These are phyloP conservation scores for Leucozona laternaria DNA, from an alignment of 2,888 invertebrate species.

Conservation along the genomic window DNA sequence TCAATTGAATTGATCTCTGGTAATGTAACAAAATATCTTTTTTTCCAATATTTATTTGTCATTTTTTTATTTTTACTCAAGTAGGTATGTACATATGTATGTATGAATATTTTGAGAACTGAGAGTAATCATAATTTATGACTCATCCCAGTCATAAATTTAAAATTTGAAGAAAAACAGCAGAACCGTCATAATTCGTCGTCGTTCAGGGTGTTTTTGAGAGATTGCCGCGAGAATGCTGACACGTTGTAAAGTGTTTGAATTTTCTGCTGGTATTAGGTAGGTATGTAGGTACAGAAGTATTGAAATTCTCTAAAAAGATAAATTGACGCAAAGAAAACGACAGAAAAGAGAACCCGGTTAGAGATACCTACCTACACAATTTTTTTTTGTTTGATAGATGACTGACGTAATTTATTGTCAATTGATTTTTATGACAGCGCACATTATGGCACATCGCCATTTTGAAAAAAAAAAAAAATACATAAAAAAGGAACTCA, in stretches of 20 bases:
- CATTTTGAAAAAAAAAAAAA: constrained; percentile 53
- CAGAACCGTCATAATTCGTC: constrained; percentile 55
- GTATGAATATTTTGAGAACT: constrained; percentile 21
- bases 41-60: constrained; percentile 31
- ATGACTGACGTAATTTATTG: constrained; percentile 74
- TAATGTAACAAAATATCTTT: constrained; percentile 49
- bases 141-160: constrained; percentile 68
- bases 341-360: not conserved
- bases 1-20: constrained; percentile 73
- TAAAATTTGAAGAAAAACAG: constrained; percentile 58
- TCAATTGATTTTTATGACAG: constrained; percentile 74
- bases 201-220: constrained; percentile 39
- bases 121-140: constrained; percentile 70
- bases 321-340: constrained; percentile 17
- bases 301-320: constrained; percentile 1
- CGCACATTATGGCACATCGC: constrained; percentile 70
- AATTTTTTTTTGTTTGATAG: constrained; percentile 46
- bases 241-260: constrained; percentile 44
- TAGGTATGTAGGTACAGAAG: not conserved
- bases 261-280: constrained; percentile 49
- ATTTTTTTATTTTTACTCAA: constrained; percentile 20
- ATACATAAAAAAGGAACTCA: not conserved
- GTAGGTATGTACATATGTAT: not conserved
- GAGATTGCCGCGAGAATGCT: constrained; percentile 47
- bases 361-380: not conserved